Evolutionary conservation across 2,888 invertebrate genomes (phyloP), one percentile per base, ranked within the genome.

Genomic region (Eilema griseolum): DNA sequence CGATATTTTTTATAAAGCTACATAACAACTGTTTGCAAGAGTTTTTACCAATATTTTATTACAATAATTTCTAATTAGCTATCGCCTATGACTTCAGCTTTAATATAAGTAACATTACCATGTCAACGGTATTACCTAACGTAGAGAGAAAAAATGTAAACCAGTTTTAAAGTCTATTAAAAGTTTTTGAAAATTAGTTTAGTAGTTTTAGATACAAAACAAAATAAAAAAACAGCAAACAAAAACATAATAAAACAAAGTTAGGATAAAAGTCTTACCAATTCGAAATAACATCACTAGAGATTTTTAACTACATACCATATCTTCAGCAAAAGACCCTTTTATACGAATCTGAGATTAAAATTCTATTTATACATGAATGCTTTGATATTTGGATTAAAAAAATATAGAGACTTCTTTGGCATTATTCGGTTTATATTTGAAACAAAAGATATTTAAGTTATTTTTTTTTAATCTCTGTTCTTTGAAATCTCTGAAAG

Each of bases 341-440:
- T 69, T 52, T 56, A 63, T 46, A 41, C 16, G 52, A 64, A 31
- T n/a, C 12, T 52, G 28, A 61, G 31, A 65, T 70, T 71, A 56
- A 72, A 74, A 76, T 68, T 33, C 2, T 24, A 64, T 71, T 77
- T 62, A 65, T 61, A 64, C 28, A 68, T 64, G 61, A 71, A 69
- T 23, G 65, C 59, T 37, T 70, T 62, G 56, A 68, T 46, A 26
- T n/a, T 63, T 26, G 26, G 5, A 20, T n/a, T n/a, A 64, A 65
- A 61, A 41, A 65, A 31, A 28, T 65, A n/a, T 65, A 56, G 56
- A 65, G 52, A 65, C 52, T 65, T 65, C 64, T 7, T 7, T 61
- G 23, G 12, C 23, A 37, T 8, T 37, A 0, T 0, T 26, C 28
- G 16, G 2, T 59, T 28, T 59, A 59, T 28, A 28, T 20, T 12